Evolutionary conservation across 2,797 vertebrate species (phyloP).

Genomic region (Hypotaenidia philippensis): DNA sequence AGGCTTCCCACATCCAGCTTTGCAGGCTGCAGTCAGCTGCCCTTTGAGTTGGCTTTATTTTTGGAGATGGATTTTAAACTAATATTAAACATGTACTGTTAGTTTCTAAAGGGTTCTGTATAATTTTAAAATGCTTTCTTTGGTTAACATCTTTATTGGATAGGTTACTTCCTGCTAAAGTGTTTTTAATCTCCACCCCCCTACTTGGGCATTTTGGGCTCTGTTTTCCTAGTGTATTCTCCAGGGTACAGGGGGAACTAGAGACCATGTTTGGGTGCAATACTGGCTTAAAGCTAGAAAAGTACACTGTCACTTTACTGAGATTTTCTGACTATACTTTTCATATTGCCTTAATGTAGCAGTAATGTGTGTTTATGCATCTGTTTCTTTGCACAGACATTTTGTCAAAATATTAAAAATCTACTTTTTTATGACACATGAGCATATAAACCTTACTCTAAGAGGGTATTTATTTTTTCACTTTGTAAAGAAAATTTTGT

Average conservation of each 20-base stretch:
- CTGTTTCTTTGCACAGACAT: constrained; percentile 93
- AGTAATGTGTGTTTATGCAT: constrained; percentile 89
- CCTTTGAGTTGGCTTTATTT: background rate
- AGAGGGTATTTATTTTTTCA: constrained; percentile 92
- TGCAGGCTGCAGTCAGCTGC: background rate
- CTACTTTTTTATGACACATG: constrained; percentile 89
- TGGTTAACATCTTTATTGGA: constrained; percentile 28
- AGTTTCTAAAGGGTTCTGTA: constrained; percentile 34
- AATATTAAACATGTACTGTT: constrained; percentile 31
- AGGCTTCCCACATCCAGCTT: background rate
- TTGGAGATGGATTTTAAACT: constrained; percentile 32
- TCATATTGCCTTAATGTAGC: constrained; percentile 98
- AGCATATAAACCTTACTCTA: constrained; percentile 87
- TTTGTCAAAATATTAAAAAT: constrained; percentile 87
- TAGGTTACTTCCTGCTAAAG: constrained; percentile 40
- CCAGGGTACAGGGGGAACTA: constrained; percentile 83
- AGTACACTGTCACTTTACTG: constrained; percentile 95
- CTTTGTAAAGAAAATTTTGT: constrained; percentile 92
- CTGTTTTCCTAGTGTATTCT: constrained; percentile 78
- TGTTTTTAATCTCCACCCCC: constrained; percentile 47
- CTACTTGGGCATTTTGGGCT: constrained; percentile 79
- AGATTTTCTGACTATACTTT: constrained; percentile 87
- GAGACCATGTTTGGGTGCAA: constrained; percentile 89
- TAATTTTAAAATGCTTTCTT: constrained; percentile 47
- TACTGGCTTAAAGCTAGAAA: constrained; percentile 90